Conservation (phyloP, 2,888 invertebrate species). For the Nemoura dubitans region DNA sequence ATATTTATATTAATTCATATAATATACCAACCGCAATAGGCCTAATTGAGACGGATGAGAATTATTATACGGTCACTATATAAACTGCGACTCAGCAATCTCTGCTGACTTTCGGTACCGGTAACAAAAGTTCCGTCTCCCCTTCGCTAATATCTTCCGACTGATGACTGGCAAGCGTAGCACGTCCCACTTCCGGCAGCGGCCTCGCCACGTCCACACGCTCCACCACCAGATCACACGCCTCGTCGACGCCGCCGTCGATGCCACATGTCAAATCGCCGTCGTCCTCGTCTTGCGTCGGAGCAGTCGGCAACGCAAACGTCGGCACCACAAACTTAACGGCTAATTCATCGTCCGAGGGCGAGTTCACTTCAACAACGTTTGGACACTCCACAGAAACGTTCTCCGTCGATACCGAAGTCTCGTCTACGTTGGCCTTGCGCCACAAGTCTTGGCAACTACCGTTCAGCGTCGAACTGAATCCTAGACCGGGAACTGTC, state of each 20-base stretch:
- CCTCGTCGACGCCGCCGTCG: not conserved
- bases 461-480: constrained; percentile 13
- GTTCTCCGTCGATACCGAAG: constrained; percentile 45
- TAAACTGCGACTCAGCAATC: not conserved
- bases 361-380: not conserved
- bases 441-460: constrained; percentile 44
- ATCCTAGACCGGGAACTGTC: not conserved
- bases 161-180: constrained; percentile 8
- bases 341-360: not conserved
- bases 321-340: not conserved
- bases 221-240: not conserved
- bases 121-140: constrained; percentile 27
- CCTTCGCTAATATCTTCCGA: constrained; percentile 37
- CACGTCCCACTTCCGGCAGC: not conserved
- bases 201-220: not conserved
- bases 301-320: not conserved
- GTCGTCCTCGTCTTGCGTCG: not conserved
- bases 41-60: constrained; percentile 5
- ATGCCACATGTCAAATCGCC: not conserved
- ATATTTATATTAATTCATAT: not conserved
- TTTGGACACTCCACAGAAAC: constrained; percentile 53
- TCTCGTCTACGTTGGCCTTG: constrained; percentile 14
- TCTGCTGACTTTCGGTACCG: not conserved
- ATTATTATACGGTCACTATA: not conserved
- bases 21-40: not conserved